A percentile compares a stretch with the other conserved stretches of the same genome.
Evolutionary conservation across 2,888 invertebrate species (phyloP).

Genomic region (Coenonympha arcania): DNA sequence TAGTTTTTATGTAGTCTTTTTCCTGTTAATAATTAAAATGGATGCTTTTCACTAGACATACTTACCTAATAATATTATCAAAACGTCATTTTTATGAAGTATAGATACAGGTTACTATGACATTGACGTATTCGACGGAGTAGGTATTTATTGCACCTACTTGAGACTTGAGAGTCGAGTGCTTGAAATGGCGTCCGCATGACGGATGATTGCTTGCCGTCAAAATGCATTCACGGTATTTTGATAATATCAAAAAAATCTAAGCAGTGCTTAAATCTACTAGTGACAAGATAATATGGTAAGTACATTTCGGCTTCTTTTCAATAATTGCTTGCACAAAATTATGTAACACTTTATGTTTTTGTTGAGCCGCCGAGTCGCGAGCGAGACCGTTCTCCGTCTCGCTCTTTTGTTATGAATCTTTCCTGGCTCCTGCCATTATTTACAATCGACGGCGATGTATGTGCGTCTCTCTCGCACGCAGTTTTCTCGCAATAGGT

Average conservation of each 20-base stretch:
- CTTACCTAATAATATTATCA: too few relatives aligned
- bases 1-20: too few relatives aligned
- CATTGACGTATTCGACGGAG: too few relatives aligned
- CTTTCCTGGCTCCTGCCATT: slow-evolving; percentile 60
- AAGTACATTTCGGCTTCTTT: slow-evolving; percentile 31
- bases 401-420: slow-evolving; percentile 69
- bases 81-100: too few relatives aligned
- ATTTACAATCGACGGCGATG: slow-evolving; percentile 62
- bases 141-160: too few relatives aligned
- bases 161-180: too few relatives aligned
- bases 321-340: slow-evolving; percentile 17
- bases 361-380: slow-evolving; percentile 48
- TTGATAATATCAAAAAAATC: slow-evolving; percentile 39
- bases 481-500: slow-evolving; percentile 64
- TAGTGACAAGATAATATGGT: slow-evolving; percentile 35
- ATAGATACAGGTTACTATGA: too few relatives aligned
- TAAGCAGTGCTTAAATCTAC: slow-evolving; percentile 29
- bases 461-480: slow-evolving; percentile 62
- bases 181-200: slow-evolving; percentile 54
- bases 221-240: slow-evolving; percentile 57
- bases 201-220: slow-evolving; percentile 53
- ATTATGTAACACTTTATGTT: slow-evolving; percentile 53
- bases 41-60: too few relatives aligned
- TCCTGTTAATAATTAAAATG: too few relatives aligned
- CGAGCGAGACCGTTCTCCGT: slow-evolving; percentile 45